Percentiles rank a stretch among this genome's conserved stretches.
Conservation (phyloP, 1,140 invertebrate genomes). For the Telenomus remus region DNA sequence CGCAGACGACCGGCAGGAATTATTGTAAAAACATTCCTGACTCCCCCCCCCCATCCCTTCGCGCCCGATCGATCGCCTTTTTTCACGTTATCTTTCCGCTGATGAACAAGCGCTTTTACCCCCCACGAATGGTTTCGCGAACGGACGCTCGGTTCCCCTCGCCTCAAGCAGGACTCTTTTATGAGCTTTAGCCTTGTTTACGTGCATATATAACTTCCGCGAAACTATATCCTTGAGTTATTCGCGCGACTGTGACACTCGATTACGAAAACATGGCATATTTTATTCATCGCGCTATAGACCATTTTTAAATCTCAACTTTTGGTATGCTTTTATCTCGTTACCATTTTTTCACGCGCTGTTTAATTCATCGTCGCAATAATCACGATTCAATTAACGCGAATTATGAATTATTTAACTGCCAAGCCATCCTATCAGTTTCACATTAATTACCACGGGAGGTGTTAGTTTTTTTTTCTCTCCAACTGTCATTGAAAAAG, state of each 20-base stretch:
- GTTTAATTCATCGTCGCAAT: not conserved
- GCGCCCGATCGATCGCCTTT: conserved; percentile 66
- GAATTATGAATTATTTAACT: conserved; percentile 24
- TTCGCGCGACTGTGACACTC: conserved; percentile 18
- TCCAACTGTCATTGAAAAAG: too few relatives aligned
- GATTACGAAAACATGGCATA: conserved; percentile 29
- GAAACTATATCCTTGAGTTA: conserved; percentile 40
- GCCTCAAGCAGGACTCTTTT: conserved; percentile 22
- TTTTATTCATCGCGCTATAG: conserved; percentile 19
- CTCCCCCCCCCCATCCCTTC: conserved; percentile 52
- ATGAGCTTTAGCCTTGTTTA: conserved; percentile 48
- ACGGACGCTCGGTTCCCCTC: conserved; percentile 22
- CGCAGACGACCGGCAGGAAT: conserved; percentile 58
- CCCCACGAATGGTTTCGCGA: conserved; percentile 43
- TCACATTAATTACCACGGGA: conserved; percentile 5
- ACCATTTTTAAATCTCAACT: too few relatives aligned
- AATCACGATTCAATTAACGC: not conserved
- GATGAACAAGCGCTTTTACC: conserved; percentile 39
- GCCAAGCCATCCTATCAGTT: conserved; percentile 4
- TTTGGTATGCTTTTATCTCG: not conserved
- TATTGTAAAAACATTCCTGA: conserved; percentile 72
- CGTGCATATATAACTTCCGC: conserved; percentile 36
- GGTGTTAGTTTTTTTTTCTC: too few relatives aligned
- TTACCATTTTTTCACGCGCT: too few relatives aligned
- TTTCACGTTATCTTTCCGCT: conserved; percentile 40